These are phyloP conservation scores for Corythoichthys intestinalis DNA, from an alignment of 2,113 vertebrate species.

Conservation along the genomic window DNA sequence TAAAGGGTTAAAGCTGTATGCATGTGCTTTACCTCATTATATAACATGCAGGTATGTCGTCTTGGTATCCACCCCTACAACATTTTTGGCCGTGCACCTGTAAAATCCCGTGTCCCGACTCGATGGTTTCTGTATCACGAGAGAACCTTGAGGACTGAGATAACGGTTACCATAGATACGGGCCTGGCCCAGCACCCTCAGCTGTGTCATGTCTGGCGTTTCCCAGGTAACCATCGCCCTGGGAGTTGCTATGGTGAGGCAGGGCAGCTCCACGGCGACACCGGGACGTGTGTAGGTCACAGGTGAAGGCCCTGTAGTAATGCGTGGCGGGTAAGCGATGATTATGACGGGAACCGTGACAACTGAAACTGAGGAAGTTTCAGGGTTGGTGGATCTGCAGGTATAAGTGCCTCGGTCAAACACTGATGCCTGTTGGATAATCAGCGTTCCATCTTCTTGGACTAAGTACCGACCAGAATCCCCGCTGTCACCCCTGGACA, in stretches of 20 bases:
- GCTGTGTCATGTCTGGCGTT: constrained; percentile 80
- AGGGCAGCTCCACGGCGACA: constrained; percentile 79
- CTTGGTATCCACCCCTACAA: constrained; percentile 85
- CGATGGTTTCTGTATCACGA: constrained; percentile 83
- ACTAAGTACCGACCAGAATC: constrained; percentile 69
- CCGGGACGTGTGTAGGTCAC: constrained; percentile 82
- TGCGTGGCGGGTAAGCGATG: constrained; percentile 87
- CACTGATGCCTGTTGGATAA: constrained; percentile 77
- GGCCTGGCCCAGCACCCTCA: constrained; percentile 74
- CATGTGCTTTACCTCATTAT: constrained; percentile 53
- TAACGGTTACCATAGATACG: constrained; percentile 85
- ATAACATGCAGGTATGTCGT: constrained; percentile 89
- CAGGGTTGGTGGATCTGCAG: constrained; percentile 69
- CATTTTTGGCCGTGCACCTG: constrained; percentile 86
- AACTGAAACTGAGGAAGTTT: constrained; percentile 62
- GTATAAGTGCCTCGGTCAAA: constrained; percentile 86
- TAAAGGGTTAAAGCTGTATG: not conserved
- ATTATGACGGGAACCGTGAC: constrained; percentile 85
- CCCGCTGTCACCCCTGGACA: constrained; percentile 70
- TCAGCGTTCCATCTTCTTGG: constrained; percentile 81
- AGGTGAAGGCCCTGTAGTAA: constrained; percentile 80
- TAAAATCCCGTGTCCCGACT: constrained; percentile 85
- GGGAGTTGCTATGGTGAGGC: constrained; percentile 83
- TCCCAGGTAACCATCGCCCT: constrained; percentile 85
- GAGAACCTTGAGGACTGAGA: constrained; percentile 84